Conservation (phyloP, 2,113 vertebrate species). For the Oxyruncus cristatus region DNA sequence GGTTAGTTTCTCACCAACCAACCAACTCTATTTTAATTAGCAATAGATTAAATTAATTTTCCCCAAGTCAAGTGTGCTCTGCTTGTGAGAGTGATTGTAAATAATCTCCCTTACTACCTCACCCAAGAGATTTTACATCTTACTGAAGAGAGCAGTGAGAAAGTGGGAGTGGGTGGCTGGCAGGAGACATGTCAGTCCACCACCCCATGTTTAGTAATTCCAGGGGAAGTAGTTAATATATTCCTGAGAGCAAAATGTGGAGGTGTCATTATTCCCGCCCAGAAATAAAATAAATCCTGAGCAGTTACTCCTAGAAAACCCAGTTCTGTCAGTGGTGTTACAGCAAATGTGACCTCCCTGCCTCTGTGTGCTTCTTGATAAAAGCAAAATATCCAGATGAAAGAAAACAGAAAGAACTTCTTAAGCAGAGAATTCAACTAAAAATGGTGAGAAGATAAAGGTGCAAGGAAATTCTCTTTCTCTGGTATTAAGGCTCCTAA, state of each 20-base stretch:
- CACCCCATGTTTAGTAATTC: background rate
- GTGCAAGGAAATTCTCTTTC: background rate
- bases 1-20: background rate
- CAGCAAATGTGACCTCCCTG: background rate
- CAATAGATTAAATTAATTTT: background rate
- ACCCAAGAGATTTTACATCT: background rate
- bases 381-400: background rate
- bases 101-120: background rate
- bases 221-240: background rate
- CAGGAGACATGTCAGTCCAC: background rate
- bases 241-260: background rate
- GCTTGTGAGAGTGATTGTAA: background rate
- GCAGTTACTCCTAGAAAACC: slow-evolving; percentile 16
- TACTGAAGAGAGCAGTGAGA: background rate
- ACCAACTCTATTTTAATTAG: background rate
- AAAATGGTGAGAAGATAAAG: background rate
- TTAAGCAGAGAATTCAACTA: background rate
- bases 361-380: background rate
- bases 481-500: background rate
- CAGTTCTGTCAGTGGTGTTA: background rate
- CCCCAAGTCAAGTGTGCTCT: background rate
- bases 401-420: background rate
- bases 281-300: slow-evolving; percentile 43
- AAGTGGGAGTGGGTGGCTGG: background rate
- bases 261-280: background rate